These are phyloP conservation scores for Acleris laterana DNA, from an alignment of 2,888 invertebrate genomes.

Conservation along the genomic window DNA sequence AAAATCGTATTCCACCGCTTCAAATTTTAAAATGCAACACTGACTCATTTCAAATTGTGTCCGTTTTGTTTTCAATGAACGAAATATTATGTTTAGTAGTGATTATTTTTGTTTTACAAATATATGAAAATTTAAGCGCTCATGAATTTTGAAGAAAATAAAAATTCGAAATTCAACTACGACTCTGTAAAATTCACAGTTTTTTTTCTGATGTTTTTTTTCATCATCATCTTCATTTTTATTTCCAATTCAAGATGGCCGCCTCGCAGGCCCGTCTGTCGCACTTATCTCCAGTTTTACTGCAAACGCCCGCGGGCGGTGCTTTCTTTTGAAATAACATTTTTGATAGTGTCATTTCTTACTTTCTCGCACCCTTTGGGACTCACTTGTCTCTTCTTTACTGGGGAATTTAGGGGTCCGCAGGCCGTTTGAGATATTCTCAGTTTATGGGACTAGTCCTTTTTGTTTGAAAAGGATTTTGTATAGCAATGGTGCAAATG, in stretches of 20 bases:
- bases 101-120: too few relatives aligned
- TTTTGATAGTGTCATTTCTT: slow-evolving; percentile 56
- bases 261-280: slow-evolving; percentile 8
- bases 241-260: background rate
- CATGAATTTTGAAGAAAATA: too few relatives aligned
- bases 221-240: too few relatives aligned
- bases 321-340: slow-evolving; percentile 54
- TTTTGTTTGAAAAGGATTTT: background rate
- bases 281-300: slow-evolving; percentile 24
- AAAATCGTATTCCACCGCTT: too few relatives aligned
- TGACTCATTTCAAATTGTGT: too few relatives aligned
- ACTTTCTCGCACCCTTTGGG: slow-evolving; percentile 34
- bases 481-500: background rate
- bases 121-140: too few relatives aligned
- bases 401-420: slow-evolving; percentile 43
- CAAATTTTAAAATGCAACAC: too few relatives aligned
- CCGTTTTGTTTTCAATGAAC: too few relatives aligned
- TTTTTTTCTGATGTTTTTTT: too few relatives aligned
- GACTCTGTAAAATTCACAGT: too few relatives aligned
- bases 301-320: slow-evolving; percentile 39
- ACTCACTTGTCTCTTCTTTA: slow-evolving; percentile 42
- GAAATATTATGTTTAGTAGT: too few relatives aligned
- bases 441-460: background rate
- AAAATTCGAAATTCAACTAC: too few relatives aligned
- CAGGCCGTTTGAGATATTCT: background rate